Percentiles rank a stretch among this genome's conserved stretches.
phyloP scores from a whole-genome alignment of 2,888 invertebrate species.

The Tinea pellionella region DNA sequence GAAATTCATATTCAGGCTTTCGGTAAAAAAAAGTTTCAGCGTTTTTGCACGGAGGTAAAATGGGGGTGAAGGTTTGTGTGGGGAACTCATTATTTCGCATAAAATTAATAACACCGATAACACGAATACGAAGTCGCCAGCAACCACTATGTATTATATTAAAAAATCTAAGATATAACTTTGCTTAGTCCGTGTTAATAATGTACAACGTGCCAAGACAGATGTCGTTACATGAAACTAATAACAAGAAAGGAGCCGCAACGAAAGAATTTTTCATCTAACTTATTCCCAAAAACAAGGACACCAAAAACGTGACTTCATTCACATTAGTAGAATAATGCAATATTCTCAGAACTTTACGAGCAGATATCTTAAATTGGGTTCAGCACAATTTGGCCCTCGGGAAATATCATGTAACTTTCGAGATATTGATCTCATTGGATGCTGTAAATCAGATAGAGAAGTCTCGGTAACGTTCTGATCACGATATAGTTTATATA shows the following conservation, averaged over 20 bases:
- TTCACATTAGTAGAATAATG: constrained; percentile 10
- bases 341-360: constrained; percentile 11
- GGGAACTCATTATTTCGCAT: too few relatives aligned
- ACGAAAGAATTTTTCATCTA: neutral
- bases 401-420: constrained; percentile 13
- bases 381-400: constrained; percentile 12
- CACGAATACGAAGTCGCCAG: too few relatives aligned
- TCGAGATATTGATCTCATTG: constrained; percentile 11
- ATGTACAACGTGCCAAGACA: neutral
- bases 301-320: constrained; percentile 5
- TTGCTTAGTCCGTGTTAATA: neutral
- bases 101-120: too few relatives aligned
- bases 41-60: too few relatives aligned
- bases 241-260: neutral
- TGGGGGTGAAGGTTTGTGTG: too few relatives aligned
- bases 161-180: neutral
- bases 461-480: neutral
- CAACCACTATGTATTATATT: too few relatives aligned
- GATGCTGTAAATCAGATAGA: constrained; percentile 13
- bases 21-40: too few relatives aligned
- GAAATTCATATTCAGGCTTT: too few relatives aligned
- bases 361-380: constrained; percentile 13
- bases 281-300: constrained; percentile 4
- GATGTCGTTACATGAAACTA: neutral
- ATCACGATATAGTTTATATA: constrained; percentile 11